Evolutionary conservation across 1,140 invertebrate species (phyloP), one percentile per base, ranked within the genome.

Genomic region (Oncopodura yosiiana): DNA sequence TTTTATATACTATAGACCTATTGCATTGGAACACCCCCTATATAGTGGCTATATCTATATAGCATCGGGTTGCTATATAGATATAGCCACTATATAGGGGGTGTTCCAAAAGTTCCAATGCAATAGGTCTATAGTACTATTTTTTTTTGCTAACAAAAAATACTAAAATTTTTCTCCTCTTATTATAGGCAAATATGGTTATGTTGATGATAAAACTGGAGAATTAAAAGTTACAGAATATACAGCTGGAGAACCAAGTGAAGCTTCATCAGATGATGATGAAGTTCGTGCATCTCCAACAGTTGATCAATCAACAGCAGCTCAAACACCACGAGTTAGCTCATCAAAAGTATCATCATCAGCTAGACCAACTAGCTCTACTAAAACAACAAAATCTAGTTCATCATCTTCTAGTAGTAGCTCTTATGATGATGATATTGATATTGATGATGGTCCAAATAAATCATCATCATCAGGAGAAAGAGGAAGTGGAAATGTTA

Each of bases 211-310:
- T 34, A 76, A 80, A 58, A 53, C 39, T 29, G 86, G 86, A 6
- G 79, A 86, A 68, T 79, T 87, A 48, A 86, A 89, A 71, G 75
- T 83, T 38, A 84, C 89, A n/a, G 84, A 87, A 4, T 91, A 90
- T 70, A 64, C 66, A 19, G 72, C 73, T 21, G 70, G 66, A 14
- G 58, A 68, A 38, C 44, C 9, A 18, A 19, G 19, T 4, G 18
- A 41, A 41, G 38, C 6, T 6, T 21, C 38, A 41, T 41, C 38
- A 8, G 38, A 41, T 21, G 19, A 41, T 21, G 34, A 21, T 50
- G 48, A 50, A 46, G 27, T 34, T 21, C 6, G 12, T 4, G 32
- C 46, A 24, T 37, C 34, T n/a, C 46, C 23, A 24, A 26, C 37
- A 11, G n/a, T 21, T 4, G 53, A 55, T 26, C 53, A 55, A 42